Conservation (phyloP, 2,797 vertebrate species). For the Liasis olivaceus region DNA sequence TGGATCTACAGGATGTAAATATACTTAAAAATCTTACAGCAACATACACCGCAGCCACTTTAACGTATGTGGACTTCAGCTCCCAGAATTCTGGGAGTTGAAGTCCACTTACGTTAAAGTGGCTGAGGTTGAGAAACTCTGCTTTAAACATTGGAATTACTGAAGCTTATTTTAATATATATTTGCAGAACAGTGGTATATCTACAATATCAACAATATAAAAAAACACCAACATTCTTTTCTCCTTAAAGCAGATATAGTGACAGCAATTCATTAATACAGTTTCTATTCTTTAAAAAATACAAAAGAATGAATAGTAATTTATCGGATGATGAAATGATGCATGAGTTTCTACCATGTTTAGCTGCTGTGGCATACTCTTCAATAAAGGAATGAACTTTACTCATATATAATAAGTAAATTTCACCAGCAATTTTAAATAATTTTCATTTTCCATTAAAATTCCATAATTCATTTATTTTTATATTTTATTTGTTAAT, state of each 20-base stretch:
- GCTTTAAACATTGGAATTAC: too few species aligned
- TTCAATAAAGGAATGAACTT: background rate
- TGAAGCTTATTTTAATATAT: constrained; percentile 13
- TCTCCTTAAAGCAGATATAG: background rate
- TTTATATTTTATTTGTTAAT: background rate
- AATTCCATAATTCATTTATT: background rate
- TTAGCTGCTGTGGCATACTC: background rate
- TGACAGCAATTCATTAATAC: constrained; percentile 1
- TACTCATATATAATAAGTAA: background rate
- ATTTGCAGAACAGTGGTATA: constrained; percentile 11
- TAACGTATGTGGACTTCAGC: too few species aligned
- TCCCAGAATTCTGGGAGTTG: too few species aligned
- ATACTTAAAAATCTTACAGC: constrained; percentile 51
- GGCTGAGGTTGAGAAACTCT: too few species aligned
- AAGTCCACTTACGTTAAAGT: too few species aligned
- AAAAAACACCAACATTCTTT: background rate
- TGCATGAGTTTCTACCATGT: background rate
- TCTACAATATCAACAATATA: background rate
- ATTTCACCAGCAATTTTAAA: background rate
- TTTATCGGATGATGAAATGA: background rate
- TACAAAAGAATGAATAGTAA: background rate
- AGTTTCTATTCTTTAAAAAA: background rate
- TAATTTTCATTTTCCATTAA: background rate
- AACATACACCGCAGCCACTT: background rate
- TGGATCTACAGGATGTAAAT: constrained; percentile 27